These are phyloP conservation scores for Anagrus nilaparvatae DNA, from an alignment of 1,140 invertebrate genomes.

Conservation along the genomic window DNA sequence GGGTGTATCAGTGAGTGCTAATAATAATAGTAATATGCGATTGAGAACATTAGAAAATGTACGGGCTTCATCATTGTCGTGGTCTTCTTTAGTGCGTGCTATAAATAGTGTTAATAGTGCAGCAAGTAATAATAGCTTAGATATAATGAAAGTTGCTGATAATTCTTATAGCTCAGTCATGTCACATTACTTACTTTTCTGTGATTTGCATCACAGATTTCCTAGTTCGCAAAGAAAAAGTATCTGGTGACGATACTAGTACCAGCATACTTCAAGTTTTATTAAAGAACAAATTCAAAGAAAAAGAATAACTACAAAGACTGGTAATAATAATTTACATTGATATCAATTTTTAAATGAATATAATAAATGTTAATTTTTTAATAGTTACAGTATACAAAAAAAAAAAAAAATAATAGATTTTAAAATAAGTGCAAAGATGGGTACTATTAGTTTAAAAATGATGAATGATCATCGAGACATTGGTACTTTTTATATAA, in stretches of 20 bases:
- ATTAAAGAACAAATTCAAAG: conserved; percentile 37
- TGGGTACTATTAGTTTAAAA: conserved; percentile 54
- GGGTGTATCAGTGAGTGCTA: conserved; percentile 33
- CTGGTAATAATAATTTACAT: no score
- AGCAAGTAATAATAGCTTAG: conserved; percentile 24
- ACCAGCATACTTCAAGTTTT: conserved; percentile 34
- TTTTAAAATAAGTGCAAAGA: conserved; percentile 56
- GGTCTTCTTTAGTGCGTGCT: conserved; percentile 45
- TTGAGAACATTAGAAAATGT: conserved; percentile 38
- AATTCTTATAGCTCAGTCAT: conserved; percentile 22
- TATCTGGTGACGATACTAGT: conserved; percentile 41
- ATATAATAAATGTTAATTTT: no score
- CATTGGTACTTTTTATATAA: conserved; percentile 51
- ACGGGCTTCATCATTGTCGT: conserved; percentile 36
- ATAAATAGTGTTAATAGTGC: conserved; percentile 54
- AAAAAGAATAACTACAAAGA: no score
- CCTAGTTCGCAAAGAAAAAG: conserved; percentile 32
- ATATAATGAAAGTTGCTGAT: conserved; percentile 25
- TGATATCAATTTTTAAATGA: no score
- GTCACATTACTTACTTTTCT: conserved; percentile 45
- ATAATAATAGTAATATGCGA: conserved; percentile 10
- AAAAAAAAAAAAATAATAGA: conserved; percentile 53
- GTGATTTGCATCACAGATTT: conserved; percentile 45
- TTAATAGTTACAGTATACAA: no score
- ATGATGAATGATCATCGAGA: conserved; percentile 46